Base-by-base conservation (phyloP, 1,140 invertebrate species). In the Zaprionus gabonicus region DNA sequence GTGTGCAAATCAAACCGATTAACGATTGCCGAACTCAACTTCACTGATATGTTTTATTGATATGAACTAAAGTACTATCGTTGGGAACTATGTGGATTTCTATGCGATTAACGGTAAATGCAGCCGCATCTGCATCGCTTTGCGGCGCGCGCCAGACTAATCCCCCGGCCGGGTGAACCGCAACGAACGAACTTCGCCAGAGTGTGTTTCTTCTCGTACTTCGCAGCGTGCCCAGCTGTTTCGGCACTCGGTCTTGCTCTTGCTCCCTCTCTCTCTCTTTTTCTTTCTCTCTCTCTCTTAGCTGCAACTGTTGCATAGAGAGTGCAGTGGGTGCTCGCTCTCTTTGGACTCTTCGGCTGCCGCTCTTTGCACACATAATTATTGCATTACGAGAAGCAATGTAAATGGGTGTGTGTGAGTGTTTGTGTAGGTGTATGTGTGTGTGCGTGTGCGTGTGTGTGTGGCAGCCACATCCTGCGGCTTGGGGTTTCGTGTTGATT, bases 91-190 rank as follows among this genome's bases (percentile, higher is more conserved):
- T 5, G 41, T 20, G 15, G 5, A 44, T 7, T 13, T 13, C 46
- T 51, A 51, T 25, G 46, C 38, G 65, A 36, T 13, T 63, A 70
- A 69, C 58, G 66, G 38, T 62, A 57, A 69, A 38, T 62, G 71
- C 71, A 25, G 17, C 49, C 38, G 58, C 69, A 76, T 71, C 78
- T 78, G 78, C 78, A 71, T 49, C 59, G 75, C 78, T 71, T 79
- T 76, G 75, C 84, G 85, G 88, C 85, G 85, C 84, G 78, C 74
- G 78, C 75, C 71, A 84, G 81, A 88, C 84, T 88, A 80, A 88
- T 83, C 20, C 46, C 41, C 63, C 84, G 81, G 78, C 85, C 78
- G 81, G 83, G 81, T 63, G 53, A 58, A 27, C 36, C 56, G 49
- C 69, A 62, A 58, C 66, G 66, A 80, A 55, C 66, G 63, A 80